Base-by-base conservation (phyloP, 2,113 vertebrate genomes). In the Mesoclemmys tuberculata region DNA sequence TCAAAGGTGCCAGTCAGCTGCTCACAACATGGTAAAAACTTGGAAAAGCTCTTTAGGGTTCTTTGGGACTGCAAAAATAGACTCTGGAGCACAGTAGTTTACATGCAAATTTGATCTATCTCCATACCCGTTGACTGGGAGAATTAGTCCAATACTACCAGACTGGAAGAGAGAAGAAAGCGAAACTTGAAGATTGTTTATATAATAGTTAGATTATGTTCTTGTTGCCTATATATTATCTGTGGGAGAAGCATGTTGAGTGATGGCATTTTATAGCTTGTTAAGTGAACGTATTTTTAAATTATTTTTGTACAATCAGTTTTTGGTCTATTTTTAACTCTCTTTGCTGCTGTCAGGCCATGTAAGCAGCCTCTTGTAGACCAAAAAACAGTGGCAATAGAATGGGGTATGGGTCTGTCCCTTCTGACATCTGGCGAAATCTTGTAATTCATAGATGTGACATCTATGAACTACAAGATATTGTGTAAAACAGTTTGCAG, bases 381-480 rank as follows among this genome's bases (percentile, higher is more conserved):
- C 21, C 8, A 77, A 46, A 52, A 9, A 86, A 41, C 51, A 44
- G 38, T 55, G 21, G 84, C 84, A 78, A 8, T 81, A n/a, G 44
- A 91, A 58, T 27, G 10, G 26, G 80, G 82, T 1, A 14, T 10
- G n/a, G 90, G 8, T 44, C 89, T 0, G 0, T 6, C 44, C 10
- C 16, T 46, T 48, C 12, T 27, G 41, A 83, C 18, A 56, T 84
- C 64, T 56, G 48, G 35, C 61, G 41, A 2, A 26, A n/a, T 75
- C 38, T 48, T 85, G n/a, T 71, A 27, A 55, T 93, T 91, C 61
- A n/a, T 10, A 92, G 49, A 48, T 78, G 35, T 85, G 49, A 81
- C 52, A n/a, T 0, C 48, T 27, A 71, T 82, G 46, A 82, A 41
- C 4, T n/a, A 54, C 0, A 48, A 90, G 74, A 88, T 90, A 82